Conservation (phyloP, 2,797 vertebrate genomes). For the Coendou prehensilis region DNA sequence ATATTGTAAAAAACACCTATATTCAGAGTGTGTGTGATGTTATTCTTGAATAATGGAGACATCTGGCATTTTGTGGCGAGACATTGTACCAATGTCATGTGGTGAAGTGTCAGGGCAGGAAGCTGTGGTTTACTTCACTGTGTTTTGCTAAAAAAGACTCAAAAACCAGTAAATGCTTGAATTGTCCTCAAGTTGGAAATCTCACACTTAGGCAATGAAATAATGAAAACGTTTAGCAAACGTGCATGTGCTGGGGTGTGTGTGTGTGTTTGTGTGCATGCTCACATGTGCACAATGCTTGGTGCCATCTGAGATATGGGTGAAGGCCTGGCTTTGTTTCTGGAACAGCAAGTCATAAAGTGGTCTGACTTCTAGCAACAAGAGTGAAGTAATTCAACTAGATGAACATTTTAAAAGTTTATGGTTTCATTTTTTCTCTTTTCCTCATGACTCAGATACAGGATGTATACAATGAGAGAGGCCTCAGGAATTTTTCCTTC, state of each 20-base stretch:
- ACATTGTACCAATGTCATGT: constrained; percentile 8
- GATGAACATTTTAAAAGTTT: constrained; percentile 26
- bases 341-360: neutral
- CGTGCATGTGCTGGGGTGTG: neutral
- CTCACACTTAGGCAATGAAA: constrained; percentile 20
- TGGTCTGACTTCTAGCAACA: neutral
- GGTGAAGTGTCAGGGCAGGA: constrained; percentile 73
- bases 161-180: constrained; percentile 72
- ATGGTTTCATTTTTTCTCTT: constrained; percentile 45
- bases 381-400: constrained; percentile 29
- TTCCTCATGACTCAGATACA: neutral
- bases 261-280: neutral
- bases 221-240: constrained; percentile 9
- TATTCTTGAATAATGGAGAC: constrained; percentile 65
- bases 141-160: constrained; percentile 70
- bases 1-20: constrained; percentile 11
- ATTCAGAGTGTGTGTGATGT: constrained; percentile 25
- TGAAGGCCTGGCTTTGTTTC: constrained; percentile 47
- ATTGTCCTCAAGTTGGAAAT: constrained; percentile 53
- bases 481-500: neutral
- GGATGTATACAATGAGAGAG: neutral
- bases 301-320: neutral
- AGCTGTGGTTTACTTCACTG: constrained; percentile 76
- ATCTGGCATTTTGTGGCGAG: constrained; percentile 74
- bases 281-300: no score